Conservation (phyloP, 2,113 vertebrate genomes). For the Alligator mississippiensis region DNA sequence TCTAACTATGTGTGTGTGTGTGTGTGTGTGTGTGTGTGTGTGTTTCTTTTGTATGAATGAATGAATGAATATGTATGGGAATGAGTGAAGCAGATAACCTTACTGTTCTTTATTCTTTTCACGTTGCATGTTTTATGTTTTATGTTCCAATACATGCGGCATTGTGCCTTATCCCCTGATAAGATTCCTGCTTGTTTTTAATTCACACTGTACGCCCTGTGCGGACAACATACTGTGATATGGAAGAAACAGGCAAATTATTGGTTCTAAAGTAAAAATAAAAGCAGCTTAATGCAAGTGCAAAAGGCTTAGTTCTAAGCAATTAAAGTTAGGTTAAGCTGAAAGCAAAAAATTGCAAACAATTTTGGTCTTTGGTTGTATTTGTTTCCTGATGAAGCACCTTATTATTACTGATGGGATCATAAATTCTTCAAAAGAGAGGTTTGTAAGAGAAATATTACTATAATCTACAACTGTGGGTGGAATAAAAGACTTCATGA, state of each 20-base stretch:
- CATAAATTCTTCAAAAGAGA: rapidly evolving
- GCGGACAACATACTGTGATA: constrained; percentile 52
- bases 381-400: neutral
- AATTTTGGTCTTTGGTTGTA: neutral
- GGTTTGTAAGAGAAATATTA: neutral
- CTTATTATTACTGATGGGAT: rapidly evolving
- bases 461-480: neutral
- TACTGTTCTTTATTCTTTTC: no score
- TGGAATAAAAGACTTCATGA: neutral
- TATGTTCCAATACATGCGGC: no score
- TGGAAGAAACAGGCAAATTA: constrained; percentile 73
- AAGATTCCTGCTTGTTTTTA: no score
- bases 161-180: no score
- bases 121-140: no score
- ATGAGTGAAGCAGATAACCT: no score
- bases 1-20: no score
- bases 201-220: no score
- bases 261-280: constrained; percentile 70
- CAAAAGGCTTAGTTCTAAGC: constrained; percentile 67
- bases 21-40: no score
- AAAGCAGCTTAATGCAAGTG: constrained; percentile 64
- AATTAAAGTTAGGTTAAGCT: constrained; percentile 65
- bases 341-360: constrained; percentile 65
- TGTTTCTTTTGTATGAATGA: no score
- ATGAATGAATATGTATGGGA: no score